Base-by-base conservation (phyloP, 2,113 vertebrate genomes). In the Bubo blakistoni region DNA sequence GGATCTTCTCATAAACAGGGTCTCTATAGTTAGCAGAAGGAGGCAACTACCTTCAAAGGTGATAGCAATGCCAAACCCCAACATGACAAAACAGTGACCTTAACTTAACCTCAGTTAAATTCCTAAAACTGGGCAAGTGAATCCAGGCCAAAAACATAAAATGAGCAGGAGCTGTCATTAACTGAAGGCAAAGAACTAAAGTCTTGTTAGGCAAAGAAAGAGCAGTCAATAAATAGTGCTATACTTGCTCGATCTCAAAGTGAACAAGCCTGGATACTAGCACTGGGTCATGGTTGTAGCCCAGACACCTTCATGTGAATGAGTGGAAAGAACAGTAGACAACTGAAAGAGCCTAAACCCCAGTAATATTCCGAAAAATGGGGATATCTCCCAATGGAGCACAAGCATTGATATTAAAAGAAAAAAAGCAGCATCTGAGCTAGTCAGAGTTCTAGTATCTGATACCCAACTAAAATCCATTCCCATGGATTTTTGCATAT, bases 131-230 rank as follows among this genome's bases (percentile, higher is more conserved):
- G 36, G 5, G 6, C 3, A 71, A 66, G 13, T 29, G 11, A 76
- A 76, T n/a, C 38, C 24, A 70, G 5, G 3, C 4, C 21, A 61
- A 84, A 82, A 80, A 2, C 3, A 15, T 18, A 5, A 6, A 47
- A 18, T 8, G 9, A n/a, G 5, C 11, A 52, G 8, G 11, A 61
- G 2, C 1, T 49, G 21, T 22, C 5, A 34, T 38, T 47, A 44
- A 8, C 7, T 0, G 1, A 69, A 86, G 22, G 36, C 0, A 15
- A 42, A 63, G 4, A 13, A 38, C 9, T 59, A 29, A 69, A 65
- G 5, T n/a, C 40, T 69, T 22, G 12, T 32, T 52, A 70, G 36
- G 3, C 13, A 84, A 63, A 26, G 14, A 2, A 84, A 58, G 9
- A 70, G 1, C 3, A n/a, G 7, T 27, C 30, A 36, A 27, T 44